Conservation (phyloP, 2,888 invertebrate species). For the Arctia plantaginis region DNA sequence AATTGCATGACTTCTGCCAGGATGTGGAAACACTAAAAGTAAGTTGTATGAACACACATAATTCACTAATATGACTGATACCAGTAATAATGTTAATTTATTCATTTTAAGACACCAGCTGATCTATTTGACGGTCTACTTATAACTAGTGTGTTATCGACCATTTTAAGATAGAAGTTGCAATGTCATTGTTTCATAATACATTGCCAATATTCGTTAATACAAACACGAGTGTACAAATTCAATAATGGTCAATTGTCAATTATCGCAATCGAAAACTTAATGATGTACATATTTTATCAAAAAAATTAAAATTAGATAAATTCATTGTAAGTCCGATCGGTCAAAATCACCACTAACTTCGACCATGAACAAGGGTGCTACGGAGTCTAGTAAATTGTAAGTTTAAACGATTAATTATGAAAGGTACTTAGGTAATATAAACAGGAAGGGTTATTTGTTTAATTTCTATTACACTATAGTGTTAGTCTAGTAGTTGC, state of each 20-base stretch:
- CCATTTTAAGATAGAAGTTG: neutral
- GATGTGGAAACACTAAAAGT: constrained; percentile 57
- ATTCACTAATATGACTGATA: constrained; percentile 27
- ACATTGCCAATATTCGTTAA: neutral
- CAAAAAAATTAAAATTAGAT: too few species aligned
- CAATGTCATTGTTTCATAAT: neutral
- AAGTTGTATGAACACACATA: constrained; percentile 53
- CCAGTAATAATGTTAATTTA: constrained; percentile 30
- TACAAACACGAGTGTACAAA: neutral
- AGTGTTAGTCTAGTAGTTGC: too few species aligned
- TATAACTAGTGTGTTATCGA: neutral
- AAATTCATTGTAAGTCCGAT: neutral
- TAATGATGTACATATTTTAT: neutral
- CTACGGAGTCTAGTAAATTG: too few species aligned
- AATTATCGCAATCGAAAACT: neutral
- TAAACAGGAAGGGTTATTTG: too few species aligned
- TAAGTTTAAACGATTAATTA: too few species aligned
- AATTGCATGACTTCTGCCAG: constrained; percentile 57
- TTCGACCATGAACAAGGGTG: neutral
- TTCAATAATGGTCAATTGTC: neutral
- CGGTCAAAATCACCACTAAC: neutral
- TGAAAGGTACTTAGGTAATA: too few species aligned
- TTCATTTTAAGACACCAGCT: constrained; percentile 27
- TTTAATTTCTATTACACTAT: too few species aligned
- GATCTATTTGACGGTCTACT: constrained; percentile 4